Conservation (phyloP, 2,113 vertebrate genomes). For the Furnarius figulus region DNA sequence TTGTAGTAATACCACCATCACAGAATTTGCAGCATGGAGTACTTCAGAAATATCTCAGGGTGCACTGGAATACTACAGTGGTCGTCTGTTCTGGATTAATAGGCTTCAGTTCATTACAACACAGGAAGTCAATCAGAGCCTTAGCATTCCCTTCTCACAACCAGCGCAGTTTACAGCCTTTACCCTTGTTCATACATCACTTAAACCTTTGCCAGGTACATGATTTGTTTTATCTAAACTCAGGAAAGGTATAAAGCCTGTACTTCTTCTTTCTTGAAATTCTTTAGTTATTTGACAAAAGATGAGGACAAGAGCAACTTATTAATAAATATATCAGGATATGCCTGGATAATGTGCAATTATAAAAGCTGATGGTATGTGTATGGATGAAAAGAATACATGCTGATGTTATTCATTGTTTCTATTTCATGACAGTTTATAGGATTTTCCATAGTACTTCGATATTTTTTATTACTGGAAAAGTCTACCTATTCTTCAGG, state of each 20-base stretch:
- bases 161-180: slow-evolving; percentile 69
- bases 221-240: not conserved
- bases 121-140: slow-evolving; percentile 74
- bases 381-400: not conserved
- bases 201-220: slow-evolving; percentile 79
- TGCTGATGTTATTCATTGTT: not conserved
- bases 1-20: not conserved
- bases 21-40: slow-evolving; percentile 73
- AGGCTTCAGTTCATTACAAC: slow-evolving; percentile 66
- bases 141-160: slow-evolving; percentile 70
- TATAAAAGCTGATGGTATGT: not conserved
- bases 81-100: slow-evolving; percentile 78
- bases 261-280: not conserved
- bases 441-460: not conserved
- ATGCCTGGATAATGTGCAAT: not conserved
- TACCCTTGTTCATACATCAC: slow-evolving; percentile 69
- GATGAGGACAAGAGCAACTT: not conserved
- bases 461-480: not conserved
- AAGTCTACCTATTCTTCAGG: not conserved
- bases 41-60: slow-evolving; percentile 69
- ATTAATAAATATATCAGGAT: not conserved
- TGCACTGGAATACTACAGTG: slow-evolving; percentile 71
- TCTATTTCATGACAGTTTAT: not conserved
- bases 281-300: not conserved
- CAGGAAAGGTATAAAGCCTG: not conserved